These are phyloP conservation scores for Elysia chlorotica DNA, from an alignment of 1,140 invertebrate genomes.

Conservation along the genomic window DNA sequence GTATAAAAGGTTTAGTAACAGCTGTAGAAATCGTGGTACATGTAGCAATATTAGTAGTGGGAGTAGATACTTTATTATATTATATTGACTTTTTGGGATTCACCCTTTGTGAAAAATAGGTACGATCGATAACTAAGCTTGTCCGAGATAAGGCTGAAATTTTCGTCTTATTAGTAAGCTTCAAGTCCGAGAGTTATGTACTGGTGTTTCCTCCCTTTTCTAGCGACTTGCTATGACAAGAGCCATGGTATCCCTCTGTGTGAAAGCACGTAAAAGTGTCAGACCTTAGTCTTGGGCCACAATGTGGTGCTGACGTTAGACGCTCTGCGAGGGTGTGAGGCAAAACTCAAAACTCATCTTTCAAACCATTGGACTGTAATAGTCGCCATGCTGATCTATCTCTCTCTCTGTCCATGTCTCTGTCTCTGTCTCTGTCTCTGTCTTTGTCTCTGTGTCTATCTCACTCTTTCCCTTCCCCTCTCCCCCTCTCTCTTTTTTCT, in stretches of 20 bases:
- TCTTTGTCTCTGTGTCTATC: not conserved
- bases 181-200: too few species aligned
- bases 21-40: too few species aligned
- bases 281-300: not conserved
- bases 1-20: too few species aligned
- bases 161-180: too few species aligned
- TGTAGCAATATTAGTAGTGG: too few species aligned
- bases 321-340: not conserved
- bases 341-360: not conserved
- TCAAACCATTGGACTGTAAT: not conserved
- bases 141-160: too few species aligned
- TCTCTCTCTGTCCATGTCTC: not conserved
- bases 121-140: too few species aligned
- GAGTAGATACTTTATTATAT: too few species aligned
- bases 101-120: too few species aligned
- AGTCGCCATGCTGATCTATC: not conserved
- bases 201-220: too few species aligned
- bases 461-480: not conserved
- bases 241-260: not conserved
- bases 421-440: constrained; percentile 4
- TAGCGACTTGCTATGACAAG: not conserved
- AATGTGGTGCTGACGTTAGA: not conserved
- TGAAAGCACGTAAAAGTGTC: not conserved
- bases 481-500: not conserved
- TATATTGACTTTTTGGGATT: too few species aligned